Conservation (phyloP, 2,888 invertebrate species). For the Colostygia pectinataria region DNA sequence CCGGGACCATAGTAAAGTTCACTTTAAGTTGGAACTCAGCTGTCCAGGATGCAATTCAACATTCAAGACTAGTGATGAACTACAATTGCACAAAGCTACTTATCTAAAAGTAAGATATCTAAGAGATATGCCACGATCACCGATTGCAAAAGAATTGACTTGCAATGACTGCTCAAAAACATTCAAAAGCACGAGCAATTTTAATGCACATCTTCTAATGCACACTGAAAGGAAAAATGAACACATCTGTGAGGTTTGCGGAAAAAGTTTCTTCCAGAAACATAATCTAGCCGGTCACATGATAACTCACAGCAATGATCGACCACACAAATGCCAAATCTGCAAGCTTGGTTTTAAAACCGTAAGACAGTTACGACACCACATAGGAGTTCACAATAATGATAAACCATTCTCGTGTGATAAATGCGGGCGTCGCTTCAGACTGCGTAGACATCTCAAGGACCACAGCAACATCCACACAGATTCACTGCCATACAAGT, state of each 20-base stretch:
- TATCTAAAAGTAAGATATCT: constrained; percentile 22
- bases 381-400: constrained; percentile 52
- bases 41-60: constrained; percentile 59
- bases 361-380: constrained; percentile 43
- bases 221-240: constrained; percentile 74
- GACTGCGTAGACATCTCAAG: constrained; percentile 63
- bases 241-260: constrained; percentile 64
- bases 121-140: no score
- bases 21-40: constrained; percentile 42
- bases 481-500: constrained; percentile 87
- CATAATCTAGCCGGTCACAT: constrained; percentile 52
- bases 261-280: constrained; percentile 58
- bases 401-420: constrained; percentile 56
- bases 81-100: constrained; percentile 45
- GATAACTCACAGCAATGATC: constrained; percentile 53
- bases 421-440: constrained; percentile 54
- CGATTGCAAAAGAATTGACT: constrained; percentile 42
- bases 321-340: constrained; percentile 60
- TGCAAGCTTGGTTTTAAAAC: constrained; percentile 61
- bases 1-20: constrained; percentile 43
- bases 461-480: constrained; percentile 88
- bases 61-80: constrained; percentile 47
- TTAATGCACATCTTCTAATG: constrained; percentile 77
- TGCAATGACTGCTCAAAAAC: constrained; percentile 60
- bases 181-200: constrained; percentile 50